Evolutionary conservation across 2,113 vertebrate species (phyloP).

Genomic region (Melanerpes formicivorus): DNA sequence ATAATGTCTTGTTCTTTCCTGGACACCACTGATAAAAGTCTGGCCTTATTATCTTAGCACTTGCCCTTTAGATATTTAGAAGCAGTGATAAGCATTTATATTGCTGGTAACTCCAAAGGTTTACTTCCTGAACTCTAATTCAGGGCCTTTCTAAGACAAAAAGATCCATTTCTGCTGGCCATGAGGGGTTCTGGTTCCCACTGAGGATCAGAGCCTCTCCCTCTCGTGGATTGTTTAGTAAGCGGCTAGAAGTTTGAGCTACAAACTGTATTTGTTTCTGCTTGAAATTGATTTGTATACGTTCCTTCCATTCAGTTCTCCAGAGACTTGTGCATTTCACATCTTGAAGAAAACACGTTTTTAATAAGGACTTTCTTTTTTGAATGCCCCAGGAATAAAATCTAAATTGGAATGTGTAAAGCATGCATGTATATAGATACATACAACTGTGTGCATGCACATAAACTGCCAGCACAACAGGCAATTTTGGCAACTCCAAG

Average conservation of each 20-base stretch:
- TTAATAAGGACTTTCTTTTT: not conserved
- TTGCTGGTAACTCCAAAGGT: not conserved
- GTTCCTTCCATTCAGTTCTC: not conserved
- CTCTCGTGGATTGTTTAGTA: not conserved
- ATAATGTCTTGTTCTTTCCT: too few relatives aligned
- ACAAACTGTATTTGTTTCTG: not conserved
- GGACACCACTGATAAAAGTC: too few relatives aligned
- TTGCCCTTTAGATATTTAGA: too few relatives aligned
- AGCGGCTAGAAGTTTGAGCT: not conserved
- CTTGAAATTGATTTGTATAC: not conserved
- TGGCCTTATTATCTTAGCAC: too few relatives aligned
- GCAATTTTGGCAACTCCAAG: not conserved
- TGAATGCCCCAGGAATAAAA: not conserved
- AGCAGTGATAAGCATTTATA: too few relatives aligned
- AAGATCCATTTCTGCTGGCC: not conserved
- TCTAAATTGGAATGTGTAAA: not conserved
- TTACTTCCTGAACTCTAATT: not conserved
- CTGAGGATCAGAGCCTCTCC: not conserved
- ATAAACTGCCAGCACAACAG: not conserved
- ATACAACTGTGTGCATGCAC: not conserved
- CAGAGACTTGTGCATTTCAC: not conserved
- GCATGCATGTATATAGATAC: fast-evolving
- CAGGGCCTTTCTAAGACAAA: not conserved
- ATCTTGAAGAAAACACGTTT: not conserved
- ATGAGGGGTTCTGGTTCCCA: not conserved